phyloP scores from a whole-genome alignment of 2,888 invertebrate genomes.

The Zygaena filipendulae region DNA sequence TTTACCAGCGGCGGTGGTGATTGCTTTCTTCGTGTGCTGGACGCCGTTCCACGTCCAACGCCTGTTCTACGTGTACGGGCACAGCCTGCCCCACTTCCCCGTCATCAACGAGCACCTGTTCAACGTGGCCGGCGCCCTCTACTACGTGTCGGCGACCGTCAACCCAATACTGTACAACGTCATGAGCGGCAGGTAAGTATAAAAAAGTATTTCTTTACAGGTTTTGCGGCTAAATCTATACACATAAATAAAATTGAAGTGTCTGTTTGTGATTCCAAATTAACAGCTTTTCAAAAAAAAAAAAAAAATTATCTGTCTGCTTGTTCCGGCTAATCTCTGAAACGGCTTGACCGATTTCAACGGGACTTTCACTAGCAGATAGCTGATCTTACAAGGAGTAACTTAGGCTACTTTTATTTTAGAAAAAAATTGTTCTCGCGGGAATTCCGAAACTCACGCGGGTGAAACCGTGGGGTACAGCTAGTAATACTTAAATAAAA shows the following conservation, averaged over 20 bases:
- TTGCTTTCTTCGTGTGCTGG: constrained; percentile 96
- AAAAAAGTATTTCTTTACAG: constrained; percentile 9
- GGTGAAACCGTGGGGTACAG: too few relatives aligned
- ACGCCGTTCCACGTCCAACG: constrained; percentile 95
- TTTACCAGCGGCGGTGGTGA: constrained; percentile 95
- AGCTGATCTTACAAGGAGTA: too few relatives aligned
- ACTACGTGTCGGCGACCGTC: constrained; percentile 86
- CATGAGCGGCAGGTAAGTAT: constrained; percentile 74
- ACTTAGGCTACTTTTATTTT: too few relatives aligned
- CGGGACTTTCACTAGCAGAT: too few relatives aligned
- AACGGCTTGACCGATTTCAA: too few relatives aligned
- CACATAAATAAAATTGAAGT: too few relatives aligned
- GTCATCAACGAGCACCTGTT: constrained; percentile 81
- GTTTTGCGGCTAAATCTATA: not conserved
- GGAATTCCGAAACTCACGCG: too few relatives aligned
- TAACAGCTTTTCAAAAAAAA: too few relatives aligned
- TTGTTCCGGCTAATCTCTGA: too few relatives aligned
- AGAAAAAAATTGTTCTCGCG: too few relatives aligned
- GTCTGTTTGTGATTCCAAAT: too few relatives aligned
- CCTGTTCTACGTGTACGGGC: constrained; percentile 80
- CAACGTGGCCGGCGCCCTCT: constrained; percentile 84
- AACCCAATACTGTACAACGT: constrained; percentile 91
- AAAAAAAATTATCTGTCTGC: not conserved
- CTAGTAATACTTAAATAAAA: too few relatives aligned
- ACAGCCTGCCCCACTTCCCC: constrained; percentile 69